Percentiles rank a stretch among this genome's conserved stretches.
phyloP scores from a whole-genome alignment of 2,888 invertebrate species.

The Baronia brevicornis region DNA sequence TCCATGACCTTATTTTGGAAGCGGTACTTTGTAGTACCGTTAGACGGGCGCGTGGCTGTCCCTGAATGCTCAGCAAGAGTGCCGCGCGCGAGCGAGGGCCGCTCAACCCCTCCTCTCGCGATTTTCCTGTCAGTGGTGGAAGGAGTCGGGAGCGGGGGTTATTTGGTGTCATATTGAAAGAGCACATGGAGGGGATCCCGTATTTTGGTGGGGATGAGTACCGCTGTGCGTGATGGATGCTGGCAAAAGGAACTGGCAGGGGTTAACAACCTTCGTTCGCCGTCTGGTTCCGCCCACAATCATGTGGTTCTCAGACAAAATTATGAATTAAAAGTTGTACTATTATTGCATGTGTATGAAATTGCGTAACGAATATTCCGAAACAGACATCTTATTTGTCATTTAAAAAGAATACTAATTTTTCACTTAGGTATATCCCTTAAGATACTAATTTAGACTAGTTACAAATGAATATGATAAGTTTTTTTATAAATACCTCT shows the following conservation, averaged over 20 bases:
- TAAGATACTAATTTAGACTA: no score
- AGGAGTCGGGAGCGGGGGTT: slow-evolving; percentile 73
- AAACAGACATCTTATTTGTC: slow-evolving; percentile 42
- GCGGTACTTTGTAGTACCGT: slow-evolving; percentile 68
- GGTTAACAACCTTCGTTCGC: slow-evolving; percentile 68
- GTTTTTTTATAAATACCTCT: no score
- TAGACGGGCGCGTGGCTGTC: slow-evolving; percentile 46
- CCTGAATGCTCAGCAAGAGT: slow-evolving; percentile 29
- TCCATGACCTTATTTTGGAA: slow-evolving; percentile 70
- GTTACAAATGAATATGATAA: no score
- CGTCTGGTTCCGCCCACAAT: slow-evolving; percentile 48
- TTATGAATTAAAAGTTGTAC: slow-evolving; percentile 28
- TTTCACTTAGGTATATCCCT: no score
- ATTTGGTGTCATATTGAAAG: slow-evolving; percentile 57
- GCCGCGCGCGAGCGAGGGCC: slow-evolving; percentile 54
- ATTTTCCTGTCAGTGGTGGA: slow-evolving; percentile 67
- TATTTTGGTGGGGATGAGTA: slow-evolving; percentile 72
- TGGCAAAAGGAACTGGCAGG: slow-evolving; percentile 65
- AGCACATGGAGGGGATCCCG: slow-evolving; percentile 74
- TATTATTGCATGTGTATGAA: slow-evolving; percentile 27
- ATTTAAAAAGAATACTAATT: slow-evolving; percentile 18
- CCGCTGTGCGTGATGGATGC: slow-evolving; percentile 53
- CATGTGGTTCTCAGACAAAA: slow-evolving; percentile 32
- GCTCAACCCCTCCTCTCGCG: slow-evolving; percentile 68
- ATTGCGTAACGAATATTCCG: slow-evolving; percentile 52